These are phyloP conservation scores for Troilus luridus DNA, from an alignment of 2,888 invertebrate genomes.

Conservation along the genomic window DNA sequence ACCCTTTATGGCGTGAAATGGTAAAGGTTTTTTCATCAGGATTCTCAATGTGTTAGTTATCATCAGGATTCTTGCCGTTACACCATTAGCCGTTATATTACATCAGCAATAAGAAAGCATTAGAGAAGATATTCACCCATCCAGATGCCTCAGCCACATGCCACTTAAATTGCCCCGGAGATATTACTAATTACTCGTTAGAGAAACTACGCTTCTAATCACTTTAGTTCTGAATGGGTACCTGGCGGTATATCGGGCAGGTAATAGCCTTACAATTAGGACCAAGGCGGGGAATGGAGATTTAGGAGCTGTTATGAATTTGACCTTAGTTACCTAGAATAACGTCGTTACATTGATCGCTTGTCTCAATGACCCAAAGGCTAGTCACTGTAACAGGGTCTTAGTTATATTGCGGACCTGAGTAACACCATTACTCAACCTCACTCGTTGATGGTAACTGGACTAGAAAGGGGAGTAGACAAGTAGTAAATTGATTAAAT, in stretches of 20 bases:
- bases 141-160: neutral
- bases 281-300: neutral
- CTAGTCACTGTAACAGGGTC: neutral
- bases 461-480: too few relatives aligned
- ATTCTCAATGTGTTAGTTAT: too few relatives aligned
- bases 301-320: constrained; percentile 16
- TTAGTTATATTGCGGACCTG: neutral
- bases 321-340: neutral
- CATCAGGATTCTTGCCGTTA: too few relatives aligned
- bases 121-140: neutral
- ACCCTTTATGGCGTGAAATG: too few relatives aligned
- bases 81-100: neutral
- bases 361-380: neutral
- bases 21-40: too few relatives aligned
- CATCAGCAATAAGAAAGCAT: neutral
- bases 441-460: too few relatives aligned
- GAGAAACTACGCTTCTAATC: constrained; percentile 24
- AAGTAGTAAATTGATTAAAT: too few relatives aligned
- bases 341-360: neutral
- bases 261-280: neutral
- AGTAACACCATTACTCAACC: neutral
- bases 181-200: constrained; percentile 23
- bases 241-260: neutral
- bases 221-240: constrained; percentile 26
- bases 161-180: constrained; percentile 21